Percentiles rank a stretch among this genome's conserved stretches.
Conservation (phyloP, 30 jellyfish, hydroid and myxozoan genomes). For the Catostylus mosaicus region DNA sequence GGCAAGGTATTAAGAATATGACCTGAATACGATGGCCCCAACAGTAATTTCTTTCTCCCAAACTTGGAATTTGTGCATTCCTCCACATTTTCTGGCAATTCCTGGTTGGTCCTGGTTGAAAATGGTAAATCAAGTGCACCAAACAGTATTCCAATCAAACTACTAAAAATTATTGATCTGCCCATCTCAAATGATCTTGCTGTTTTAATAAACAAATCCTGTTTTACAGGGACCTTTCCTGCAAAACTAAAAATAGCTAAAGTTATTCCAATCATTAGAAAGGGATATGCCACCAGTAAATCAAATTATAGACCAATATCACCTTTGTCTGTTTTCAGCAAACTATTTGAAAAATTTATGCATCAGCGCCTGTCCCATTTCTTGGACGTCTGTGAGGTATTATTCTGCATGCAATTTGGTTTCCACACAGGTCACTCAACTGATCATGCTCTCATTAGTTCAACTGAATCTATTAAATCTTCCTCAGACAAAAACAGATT, state of each 20-base stretch:
- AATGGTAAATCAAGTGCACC: conserved; percentile 3
- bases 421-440: conserved; percentile 34
- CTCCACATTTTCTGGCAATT: too few relatives aligned
- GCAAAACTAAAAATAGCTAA: conserved; percentile 42
- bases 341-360: conserved; percentile 28
- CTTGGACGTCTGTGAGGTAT: conserved; percentile 37
- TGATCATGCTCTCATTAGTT: conserved; percentile 58
- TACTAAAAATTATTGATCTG: conserved; percentile 23
- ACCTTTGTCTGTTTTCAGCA: conserved; percentile 43
- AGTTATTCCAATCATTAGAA: conserved; percentile 47
- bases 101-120: too few relatives aligned
- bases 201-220: conserved; percentile 22
- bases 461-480: conserved; percentile 37
- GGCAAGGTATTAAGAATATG: too few relatives aligned
- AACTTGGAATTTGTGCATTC: too few relatives aligned
- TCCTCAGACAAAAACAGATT: conserved; percentile 39
- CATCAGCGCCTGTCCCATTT: conserved; percentile 12
- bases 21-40: too few relatives aligned
- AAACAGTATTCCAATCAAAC: conserved; percentile 22
- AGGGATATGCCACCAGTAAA: conserved; percentile 31
- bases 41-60: too few relatives aligned
- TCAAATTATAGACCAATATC: conserved; percentile 52
- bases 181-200: conserved; percentile 27
- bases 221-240: conserved; percentile 16
- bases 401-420: conserved; percentile 40